A percentile compares a stretch with the other conserved stretches of the same genome.
Evolutionary conservation across 2,797 vertebrate genomes (phyloP).

Genomic region (Takifugu ocellatus): DNA sequence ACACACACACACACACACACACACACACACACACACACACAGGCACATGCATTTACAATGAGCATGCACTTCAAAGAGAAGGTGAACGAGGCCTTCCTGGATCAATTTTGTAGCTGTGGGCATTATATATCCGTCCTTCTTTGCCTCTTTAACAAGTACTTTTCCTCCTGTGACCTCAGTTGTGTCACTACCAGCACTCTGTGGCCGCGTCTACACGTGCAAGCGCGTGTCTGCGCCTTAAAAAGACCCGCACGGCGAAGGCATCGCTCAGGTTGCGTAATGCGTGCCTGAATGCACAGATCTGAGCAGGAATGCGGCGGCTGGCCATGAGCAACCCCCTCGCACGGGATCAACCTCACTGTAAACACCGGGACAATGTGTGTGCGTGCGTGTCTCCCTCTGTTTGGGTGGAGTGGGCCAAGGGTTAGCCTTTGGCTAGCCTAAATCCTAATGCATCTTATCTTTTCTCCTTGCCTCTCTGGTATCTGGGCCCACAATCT

Average conservation of each 20-base stretch:
- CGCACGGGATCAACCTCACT: conserved; percentile 49
- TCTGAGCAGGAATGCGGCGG: conserved; percentile 63
- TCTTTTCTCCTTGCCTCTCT: conserved; percentile 40
- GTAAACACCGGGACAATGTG: conserved; percentile 72
- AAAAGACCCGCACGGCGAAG: conserved; percentile 28
- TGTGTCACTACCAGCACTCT: conserved; percentile 28
- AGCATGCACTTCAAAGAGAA: conserved; percentile 71
- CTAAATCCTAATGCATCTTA: conserved; percentile 67
- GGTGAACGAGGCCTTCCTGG: conserved; percentile 69
- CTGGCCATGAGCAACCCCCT: conserved; percentile 32
- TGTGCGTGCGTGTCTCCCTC: conserved; percentile 22
- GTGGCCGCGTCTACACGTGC: neutral
- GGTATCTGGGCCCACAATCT: conserved; percentile 57
- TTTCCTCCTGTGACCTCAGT: conserved; percentile 11
- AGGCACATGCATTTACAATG: conserved; percentile 47
- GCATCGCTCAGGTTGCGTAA: conserved; percentile 33
- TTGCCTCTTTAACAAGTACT: conserved; percentile 8
- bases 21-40: conserved; percentile 27
- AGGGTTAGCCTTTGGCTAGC: conserved; percentile 69
- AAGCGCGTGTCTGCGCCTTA: conserved; percentile 3
- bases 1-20: conserved; percentile 32
- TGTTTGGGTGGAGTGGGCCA: conserved; percentile 55
- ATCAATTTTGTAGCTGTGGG: conserved; percentile 63
- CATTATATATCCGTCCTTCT: conserved; percentile 35
- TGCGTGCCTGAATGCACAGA: conserved; percentile 60